Evolutionary conservation across 2,888 invertebrate species (phyloP), one percentile per base, ranked within the genome.

Genomic region (Tipula helvola): DNA sequence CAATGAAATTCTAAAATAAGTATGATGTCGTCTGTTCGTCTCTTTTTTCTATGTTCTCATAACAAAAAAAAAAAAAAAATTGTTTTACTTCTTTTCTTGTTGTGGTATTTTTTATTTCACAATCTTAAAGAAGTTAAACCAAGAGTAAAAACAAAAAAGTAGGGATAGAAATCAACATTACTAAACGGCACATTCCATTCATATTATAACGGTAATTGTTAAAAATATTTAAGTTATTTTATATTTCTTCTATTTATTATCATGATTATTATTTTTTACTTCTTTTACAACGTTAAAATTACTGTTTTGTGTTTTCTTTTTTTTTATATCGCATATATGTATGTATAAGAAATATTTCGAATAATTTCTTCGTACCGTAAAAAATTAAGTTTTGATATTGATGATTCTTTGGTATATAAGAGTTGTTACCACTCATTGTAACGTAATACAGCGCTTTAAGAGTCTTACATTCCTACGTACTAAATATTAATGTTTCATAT

Each of bases 91-190:
- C 52, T 71, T 71, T 52, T 52, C 52, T 71, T 71, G 71, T 28
- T 71, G 71, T 71, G 71, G 71, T 28, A 71, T 71, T 71, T 71
- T 71, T 10, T n/a, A 71, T 52, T 71, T 28, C 71, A 71, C 28
- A 71, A 71, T 28, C 71, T 28, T 71, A 71, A 71, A 71, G 71
- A 71, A 71, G 71, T 71, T 71, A 71, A 28, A 71, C 71, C 71
- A 71, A 71, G 71, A 28, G 28, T 28, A 1, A 1, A 28, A 28
- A 28, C n/a, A 28, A 28, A 28, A 28, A 28, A 71, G 71, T 71
- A 71, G 71, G 71, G 71, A 71, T 71, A 71, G 71, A 71, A 71
- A 71, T 71, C 71, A 71, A 71, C 71, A 71, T 71, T 71, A 71
- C 71, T 71, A 71, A 71, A 71, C 71, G 71, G 71, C 71, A 71